Conservation (phyloP, 1,140 invertebrate genomes). For the Micrasema longulum region DNA sequence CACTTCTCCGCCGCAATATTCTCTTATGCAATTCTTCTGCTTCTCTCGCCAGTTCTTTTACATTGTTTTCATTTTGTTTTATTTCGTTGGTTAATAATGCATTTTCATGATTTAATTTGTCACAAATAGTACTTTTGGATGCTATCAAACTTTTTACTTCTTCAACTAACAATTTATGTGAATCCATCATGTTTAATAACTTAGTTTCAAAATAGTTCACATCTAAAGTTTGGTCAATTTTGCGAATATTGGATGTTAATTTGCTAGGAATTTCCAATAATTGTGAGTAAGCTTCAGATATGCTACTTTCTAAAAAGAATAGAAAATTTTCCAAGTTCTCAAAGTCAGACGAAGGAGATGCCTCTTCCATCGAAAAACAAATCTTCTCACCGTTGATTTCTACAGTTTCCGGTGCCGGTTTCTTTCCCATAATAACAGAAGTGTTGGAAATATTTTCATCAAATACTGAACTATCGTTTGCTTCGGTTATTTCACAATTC, state of each 20-base stretch:
- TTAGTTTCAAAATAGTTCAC: conserved; percentile 10
- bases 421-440: neutral
- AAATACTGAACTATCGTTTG: neutral
- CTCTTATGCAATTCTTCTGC: conserved; percentile 43
- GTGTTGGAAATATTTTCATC: neutral
- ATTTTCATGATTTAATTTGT: conserved; percentile 37
- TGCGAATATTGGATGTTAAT: neutral
- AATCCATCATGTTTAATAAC: conserved; percentile 6
- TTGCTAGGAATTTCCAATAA: neutral
- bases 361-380: neutral
- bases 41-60: conserved; percentile 26
- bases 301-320: conserved; percentile 3
- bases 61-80: conserved; percentile 12
- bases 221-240: conserved; percentile 8
- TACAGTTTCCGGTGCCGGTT: neutral
- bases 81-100: conserved; percentile 39
- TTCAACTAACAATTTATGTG: conserved; percentile 28
- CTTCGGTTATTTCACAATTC: neutral
- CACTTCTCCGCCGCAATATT: conserved; percentile 28
- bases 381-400: neutral
- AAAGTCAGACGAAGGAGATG: neutral
- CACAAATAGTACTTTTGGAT: conserved; percentile 2
- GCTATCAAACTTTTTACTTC: conserved; percentile 30
- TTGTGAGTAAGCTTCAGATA: conserved; percentile 10
- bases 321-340: neutral